phyloP scores from a whole-genome alignment of 2,113 vertebrate genomes.

The Dunckerocampus dactyliophorus region DNA sequence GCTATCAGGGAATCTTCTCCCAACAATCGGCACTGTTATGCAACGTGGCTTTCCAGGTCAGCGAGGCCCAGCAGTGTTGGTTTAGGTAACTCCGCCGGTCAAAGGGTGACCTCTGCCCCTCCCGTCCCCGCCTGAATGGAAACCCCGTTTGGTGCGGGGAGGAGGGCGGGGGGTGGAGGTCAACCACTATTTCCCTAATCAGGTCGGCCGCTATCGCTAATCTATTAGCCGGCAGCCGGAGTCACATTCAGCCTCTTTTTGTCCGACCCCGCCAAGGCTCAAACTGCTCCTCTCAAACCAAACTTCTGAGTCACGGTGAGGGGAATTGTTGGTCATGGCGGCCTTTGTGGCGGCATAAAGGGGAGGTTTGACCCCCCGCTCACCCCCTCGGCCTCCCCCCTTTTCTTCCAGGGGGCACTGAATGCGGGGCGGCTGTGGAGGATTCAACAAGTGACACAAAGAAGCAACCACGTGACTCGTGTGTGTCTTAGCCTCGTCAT shows the following conservation, averaged over 20 bases:
- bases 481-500: slow-evolving; percentile 64
- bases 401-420: slow-evolving; percentile 34
- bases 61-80: slow-evolving; percentile 60
- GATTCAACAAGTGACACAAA: slow-evolving; percentile 76
- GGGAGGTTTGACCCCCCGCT: slow-evolving; percentile 56
- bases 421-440: slow-evolving; percentile 65
- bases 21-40: slow-evolving; percentile 51
- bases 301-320: slow-evolving; percentile 54
- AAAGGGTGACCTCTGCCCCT: slow-evolving; percentile 49
- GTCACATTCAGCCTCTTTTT: slow-evolving; percentile 18
- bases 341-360: slow-evolving; percentile 66
- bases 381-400: slow-evolving; percentile 30
- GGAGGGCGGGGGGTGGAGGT: slow-evolving; percentile 28
- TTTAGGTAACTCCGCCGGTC: slow-evolving; percentile 66
- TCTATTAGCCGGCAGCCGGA: slow-evolving; percentile 35
- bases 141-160: slow-evolving; percentile 35
- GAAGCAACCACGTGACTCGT: slow-evolving; percentile 66
- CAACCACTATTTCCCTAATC: slow-evolving; percentile 67
- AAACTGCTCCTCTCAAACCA: slow-evolving; percentile 44
- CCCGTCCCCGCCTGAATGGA: slow-evolving; percentile 50
- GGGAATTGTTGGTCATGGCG: slow-evolving; percentile 62
- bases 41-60: slow-evolving; percentile 61
- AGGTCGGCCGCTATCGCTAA: slow-evolving; percentile 55
- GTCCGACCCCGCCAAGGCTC: slow-evolving; percentile 12
- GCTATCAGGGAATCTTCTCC: slow-evolving; percentile 45